phyloP scores from a whole-genome alignment of 2,113 vertebrate genomes.

The Syngnathus floridae region DNA sequence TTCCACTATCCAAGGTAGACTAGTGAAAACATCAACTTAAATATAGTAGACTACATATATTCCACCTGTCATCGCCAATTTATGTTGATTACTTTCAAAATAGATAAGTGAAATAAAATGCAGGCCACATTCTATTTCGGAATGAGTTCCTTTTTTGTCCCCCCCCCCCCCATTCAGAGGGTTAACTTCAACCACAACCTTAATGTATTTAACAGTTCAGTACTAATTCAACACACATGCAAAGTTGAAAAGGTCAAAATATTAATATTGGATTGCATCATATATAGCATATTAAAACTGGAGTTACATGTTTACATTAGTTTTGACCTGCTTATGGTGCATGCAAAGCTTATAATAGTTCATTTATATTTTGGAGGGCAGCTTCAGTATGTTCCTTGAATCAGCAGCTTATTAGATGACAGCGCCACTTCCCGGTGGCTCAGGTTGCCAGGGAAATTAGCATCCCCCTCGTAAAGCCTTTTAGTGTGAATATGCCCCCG shows the following conservation, averaged over 20 bases:
- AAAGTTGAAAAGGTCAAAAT: background rate
- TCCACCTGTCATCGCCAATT: constrained; percentile 42
- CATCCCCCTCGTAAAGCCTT: constrained; percentile 17
- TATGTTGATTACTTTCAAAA: constrained; percentile 45
- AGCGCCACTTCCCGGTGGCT: constrained; percentile 12
- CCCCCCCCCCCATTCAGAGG: constrained; percentile 16
- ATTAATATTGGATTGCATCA: background rate
- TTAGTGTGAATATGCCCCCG: constrained; percentile 19
- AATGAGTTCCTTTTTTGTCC: constrained; percentile 27
- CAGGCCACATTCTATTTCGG: constrained; percentile 44
- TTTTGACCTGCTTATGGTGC: constrained; percentile 31
- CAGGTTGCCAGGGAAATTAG: constrained; percentile 38
- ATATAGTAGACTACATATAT: constrained; percentile 45
- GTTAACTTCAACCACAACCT: constrained; percentile 70
- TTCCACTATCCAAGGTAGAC: constrained; percentile 41
- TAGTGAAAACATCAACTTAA: constrained; percentile 27
- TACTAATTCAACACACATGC: constrained; percentile 8
- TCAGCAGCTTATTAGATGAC: constrained; percentile 30
- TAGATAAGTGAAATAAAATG: constrained; percentile 41
- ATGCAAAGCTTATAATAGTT: constrained; percentile 45
- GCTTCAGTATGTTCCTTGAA: constrained; percentile 18
- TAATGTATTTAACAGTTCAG: constrained; percentile 79
- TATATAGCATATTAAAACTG: constrained; percentile 2
- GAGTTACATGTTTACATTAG: constrained; percentile 37
- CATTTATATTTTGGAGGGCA: constrained; percentile 19